Evolutionary conservation across 2,888 invertebrate genomes (phyloP), one percentile per base, ranked within the genome.

Genomic region (Volucella inflata): DNA sequence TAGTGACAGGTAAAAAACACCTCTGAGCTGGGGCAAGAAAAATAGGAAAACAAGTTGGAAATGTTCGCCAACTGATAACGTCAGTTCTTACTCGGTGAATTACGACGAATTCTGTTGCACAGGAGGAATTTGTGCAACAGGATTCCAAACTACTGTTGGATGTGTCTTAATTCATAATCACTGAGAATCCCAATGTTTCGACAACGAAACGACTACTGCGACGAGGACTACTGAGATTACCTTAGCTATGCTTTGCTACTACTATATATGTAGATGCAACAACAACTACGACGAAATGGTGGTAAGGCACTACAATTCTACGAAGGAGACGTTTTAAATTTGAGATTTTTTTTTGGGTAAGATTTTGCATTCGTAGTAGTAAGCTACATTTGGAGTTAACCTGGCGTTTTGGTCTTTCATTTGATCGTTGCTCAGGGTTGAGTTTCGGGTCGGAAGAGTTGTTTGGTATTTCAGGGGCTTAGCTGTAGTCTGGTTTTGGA

Each of bases 151-250:
- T 85, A 81, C 65, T 62, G 76, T 30, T 85, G 85, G 76, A 85
- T 85, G 81, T 77, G 81, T 81, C 81, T 85, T 85, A 81, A 85
- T 85, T 85, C 85, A 85, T 85, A 85, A 85, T 85, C 85, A 85
- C 85, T 68, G 81, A 60, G 67, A 85, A 85, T 85, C 85, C 80
- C 76, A 30, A 72, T 85, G 85, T 85, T 85, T 85, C 85, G 81
- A 76, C 85, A 81, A 72, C 70, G 76, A 81, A 81, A 72, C 70
- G 76, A 81, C 71, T 55, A 75, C 46, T 50, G 70, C 78, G 59
- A 50, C 57, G 10, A 70, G n/a, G 68, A 68, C 67, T 17, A 64
- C 71, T n/a, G n/a, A n/a, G 48, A 74, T 38, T n/a, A 51, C 30
- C 6, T 30, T 6, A 30, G 30, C 30, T 30, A 30, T 30, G 30